Evolutionary conservation across 2,888 invertebrate genomes (phyloP).

Genomic region (Alloscopus bannaensis): DNA sequence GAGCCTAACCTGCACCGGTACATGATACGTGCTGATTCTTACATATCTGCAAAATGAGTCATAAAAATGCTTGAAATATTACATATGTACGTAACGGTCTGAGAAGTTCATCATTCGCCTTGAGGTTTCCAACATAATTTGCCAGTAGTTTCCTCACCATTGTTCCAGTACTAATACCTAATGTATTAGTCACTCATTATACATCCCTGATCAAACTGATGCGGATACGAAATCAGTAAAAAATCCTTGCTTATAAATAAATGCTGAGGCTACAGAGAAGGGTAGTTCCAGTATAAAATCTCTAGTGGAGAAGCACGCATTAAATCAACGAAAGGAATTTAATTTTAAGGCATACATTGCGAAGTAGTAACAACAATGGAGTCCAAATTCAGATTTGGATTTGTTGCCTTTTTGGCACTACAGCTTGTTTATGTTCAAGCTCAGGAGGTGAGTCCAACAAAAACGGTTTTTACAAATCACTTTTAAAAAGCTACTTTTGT

Average conservation of each 20-base stretch:
- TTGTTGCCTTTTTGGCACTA: conserved; percentile 40
- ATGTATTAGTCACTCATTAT: conserved; percentile 31
- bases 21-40: too few relatives aligned
- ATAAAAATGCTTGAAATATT: too few relatives aligned
- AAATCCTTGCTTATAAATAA: conserved; percentile 34
- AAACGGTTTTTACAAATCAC: too few relatives aligned
- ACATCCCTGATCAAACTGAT: neutral
- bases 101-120: conserved; percentile 17
- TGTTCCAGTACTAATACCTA: conserved; percentile 14
- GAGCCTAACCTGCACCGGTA: too few relatives aligned
- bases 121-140: conserved; percentile 36
- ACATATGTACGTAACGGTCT: too few relatives aligned
- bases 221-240: neutral
- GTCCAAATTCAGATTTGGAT: conserved; percentile 29
- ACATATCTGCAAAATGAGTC: too few relatives aligned
- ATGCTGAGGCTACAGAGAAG: neutral
- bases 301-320: neutral
- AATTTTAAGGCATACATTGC: too few relatives aligned
- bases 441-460: conserved; percentile 30
- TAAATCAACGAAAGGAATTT: too few relatives aligned
- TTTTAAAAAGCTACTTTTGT: too few relatives aligned
- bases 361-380: conserved; percentile 27
- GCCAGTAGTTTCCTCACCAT: conserved; percentile 36
- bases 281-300: neutral
- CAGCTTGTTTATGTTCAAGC: conserved; percentile 33